Evolutionary conservation across 23 tunicate species (phyloP).

Genomic region (Phallusia fumigata): DNA sequence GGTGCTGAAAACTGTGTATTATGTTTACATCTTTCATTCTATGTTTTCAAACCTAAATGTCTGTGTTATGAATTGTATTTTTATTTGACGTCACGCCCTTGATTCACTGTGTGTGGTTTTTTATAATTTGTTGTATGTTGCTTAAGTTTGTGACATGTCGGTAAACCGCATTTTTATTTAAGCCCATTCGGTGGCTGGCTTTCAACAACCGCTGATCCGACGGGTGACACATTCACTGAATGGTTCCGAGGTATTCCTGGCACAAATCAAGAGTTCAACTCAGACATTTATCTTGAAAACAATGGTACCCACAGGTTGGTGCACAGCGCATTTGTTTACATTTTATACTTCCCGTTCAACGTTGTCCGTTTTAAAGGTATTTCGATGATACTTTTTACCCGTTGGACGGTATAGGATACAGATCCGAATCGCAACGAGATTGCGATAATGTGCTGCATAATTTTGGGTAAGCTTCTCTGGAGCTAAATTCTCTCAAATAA

Average conservation of each 20-base stretch:
- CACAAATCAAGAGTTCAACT: conserved; percentile 15
- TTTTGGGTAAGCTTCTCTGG: conserved; percentile 32
- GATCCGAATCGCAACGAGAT: conserved; percentile 34
- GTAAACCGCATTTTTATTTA: not conserved
- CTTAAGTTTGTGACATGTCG: too few species aligned
- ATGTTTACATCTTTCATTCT: too few species aligned
- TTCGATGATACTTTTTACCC: conserved; percentile 34
- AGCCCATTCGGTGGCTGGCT: conserved; percentile 35
- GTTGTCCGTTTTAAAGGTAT: conserved; percentile 8
- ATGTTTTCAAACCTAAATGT: too few species aligned
- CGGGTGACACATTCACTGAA: conserved; percentile 10
- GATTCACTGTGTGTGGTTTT: too few species aligned
- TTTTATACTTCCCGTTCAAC: not conserved
- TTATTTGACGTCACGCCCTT: too few species aligned
- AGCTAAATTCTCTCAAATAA: too few species aligned
- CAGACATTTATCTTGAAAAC: conserved; percentile 16
- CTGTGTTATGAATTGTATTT: too few species aligned
- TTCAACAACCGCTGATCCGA: not conserved
- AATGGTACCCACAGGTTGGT: conserved; percentile 21
- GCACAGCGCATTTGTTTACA: not conserved
- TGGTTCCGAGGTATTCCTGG: conserved; percentile 27
- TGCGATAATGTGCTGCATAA: conserved; percentile 21
- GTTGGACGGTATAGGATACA: conserved; percentile 33
- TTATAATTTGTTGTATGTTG: too few species aligned
- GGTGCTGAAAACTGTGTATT: too few species aligned